phyloP scores from a whole-genome alignment of 2,113 vertebrate genomes.

The Rutilus rutilus region DNA sequence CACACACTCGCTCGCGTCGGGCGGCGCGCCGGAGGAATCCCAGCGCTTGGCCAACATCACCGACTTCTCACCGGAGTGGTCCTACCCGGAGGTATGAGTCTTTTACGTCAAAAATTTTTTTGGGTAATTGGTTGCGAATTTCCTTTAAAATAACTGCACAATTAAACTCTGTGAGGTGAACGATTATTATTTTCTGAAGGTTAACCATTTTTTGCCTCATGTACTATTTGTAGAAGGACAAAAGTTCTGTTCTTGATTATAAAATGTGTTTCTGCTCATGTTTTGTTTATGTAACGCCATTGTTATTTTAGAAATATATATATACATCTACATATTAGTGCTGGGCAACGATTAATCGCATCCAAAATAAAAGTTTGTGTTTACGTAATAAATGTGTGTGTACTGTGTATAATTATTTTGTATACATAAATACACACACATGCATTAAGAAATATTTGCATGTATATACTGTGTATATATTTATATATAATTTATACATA shows the following conservation, averaged over 20 bases:
- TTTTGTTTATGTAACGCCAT: background rate
- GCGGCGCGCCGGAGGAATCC: slow-evolving; percentile 25
- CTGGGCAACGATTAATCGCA: too few relatives aligned
- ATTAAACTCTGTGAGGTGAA: background rate
- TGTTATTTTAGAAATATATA: background rate
- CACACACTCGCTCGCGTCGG: slow-evolving; percentile 67
- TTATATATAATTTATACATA: too few relatives aligned
- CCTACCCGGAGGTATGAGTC: slow-evolving; percentile 83
- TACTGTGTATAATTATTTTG: too few relatives aligned
- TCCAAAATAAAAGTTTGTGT: too few relatives aligned
- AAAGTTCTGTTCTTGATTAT: background rate
- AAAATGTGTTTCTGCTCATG: background rate
- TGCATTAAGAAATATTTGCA: too few relatives aligned
- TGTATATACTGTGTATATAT: too few relatives aligned
- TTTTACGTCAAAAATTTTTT: background rate
- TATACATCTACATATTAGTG: too few relatives aligned
- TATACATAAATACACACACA: too few relatives aligned
- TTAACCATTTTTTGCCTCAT: background rate
- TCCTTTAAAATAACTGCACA: background rate
- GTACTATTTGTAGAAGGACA: background rate
- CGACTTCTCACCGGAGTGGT: slow-evolving; percentile 92
- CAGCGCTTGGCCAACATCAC: slow-evolving; percentile 79
- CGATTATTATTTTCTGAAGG: background rate
- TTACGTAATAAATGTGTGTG: too few relatives aligned
- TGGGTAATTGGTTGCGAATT: background rate